Conservation (phyloP, 1,140 invertebrate genomes). For the Doryteuthis pealeii region DNA sequence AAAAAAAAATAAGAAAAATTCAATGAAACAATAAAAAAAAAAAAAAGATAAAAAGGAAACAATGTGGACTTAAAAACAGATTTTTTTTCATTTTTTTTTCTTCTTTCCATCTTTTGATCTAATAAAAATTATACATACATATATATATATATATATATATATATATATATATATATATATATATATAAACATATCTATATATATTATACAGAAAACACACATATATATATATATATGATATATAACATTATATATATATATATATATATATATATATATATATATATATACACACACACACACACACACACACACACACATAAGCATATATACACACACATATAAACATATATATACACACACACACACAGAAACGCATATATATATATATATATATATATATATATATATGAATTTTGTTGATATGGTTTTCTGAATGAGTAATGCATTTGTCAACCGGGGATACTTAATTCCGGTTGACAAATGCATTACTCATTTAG, state of each 20-base stretch:
- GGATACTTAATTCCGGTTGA: too few relatives aligned
- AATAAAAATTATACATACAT: not conserved
- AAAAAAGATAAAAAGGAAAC: too few relatives aligned
- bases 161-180: constrained; percentile 1
- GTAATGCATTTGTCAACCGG: too few relatives aligned
- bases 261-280: constrained; percentile 7
- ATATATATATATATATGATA: constrained; percentile 3
- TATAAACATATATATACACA: not conserved
- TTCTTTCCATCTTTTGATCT: too few relatives aligned
- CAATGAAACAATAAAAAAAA: too few relatives aligned
- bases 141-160: constrained; percentile 7
- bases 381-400: not conserved
- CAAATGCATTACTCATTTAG: too few relatives aligned
- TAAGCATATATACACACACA: not conserved
- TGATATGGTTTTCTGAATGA: too few relatives aligned
- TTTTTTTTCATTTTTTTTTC: too few relatives aligned
- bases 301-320: too few relatives aligned
- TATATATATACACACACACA: constrained; percentile 2
- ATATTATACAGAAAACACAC: too few relatives aligned
- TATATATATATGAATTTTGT: not conserved
- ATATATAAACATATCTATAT: constrained; percentile 1
- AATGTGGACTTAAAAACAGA: too few relatives aligned
- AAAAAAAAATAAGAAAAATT: too few relatives aligned
- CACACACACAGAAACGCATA: not conserved
- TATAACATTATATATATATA: constrained; percentile 4